Evolutionary conservation across 2,797 vertebrate species (phyloP), one percentile per base, ranked within the genome.

Genomic region (Dryobates pubescens): DNA sequence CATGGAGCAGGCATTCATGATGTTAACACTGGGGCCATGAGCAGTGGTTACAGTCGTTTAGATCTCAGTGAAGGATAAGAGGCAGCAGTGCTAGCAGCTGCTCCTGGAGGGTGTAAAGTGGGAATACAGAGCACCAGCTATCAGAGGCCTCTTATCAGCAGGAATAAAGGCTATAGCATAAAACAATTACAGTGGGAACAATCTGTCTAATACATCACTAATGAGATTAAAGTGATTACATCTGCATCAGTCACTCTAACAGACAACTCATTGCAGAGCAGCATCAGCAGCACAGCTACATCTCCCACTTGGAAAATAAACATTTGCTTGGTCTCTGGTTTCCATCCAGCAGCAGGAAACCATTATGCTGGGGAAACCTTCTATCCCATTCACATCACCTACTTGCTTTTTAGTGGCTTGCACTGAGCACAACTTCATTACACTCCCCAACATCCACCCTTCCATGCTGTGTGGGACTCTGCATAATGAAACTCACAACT

Each of bases 291-390:
- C 49, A 53, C 92, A 87, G 92, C 88, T 84, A 32, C 22, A 57
- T 95, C 95, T 96, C 93, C 94, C 75, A 94, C 91, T 92, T 92
- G 93, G 91, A 96, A 94, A 96, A 95, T 54, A 96, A 95, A 68
- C 78, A 95, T 77, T 94, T 82, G 47, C 77, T 63, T 82, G 82
- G 82, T 96, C 81, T 94, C 83, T 95, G 56, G 8, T 93, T 96
- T 95, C 93, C 95, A 96, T 90, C 94, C 86, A 78, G 86, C 95
- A 93, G 92, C 73, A 76, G 95, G 94, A 95, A 95, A 87, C 69
- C 84, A 87, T 93, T 95, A 87, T 82, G 90, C 92, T 9, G 64
- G 71, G 92, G 86, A 94, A 96, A 92, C 75, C 83, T 78, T 86
- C 86, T 96, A 86, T 89, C 82, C 87, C 75, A 90, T 77, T 83